A percentile compares a stretch with the other conserved stretches of the same genome.
These are phyloP conservation scores for Tuta absoluta DNA, from an alignment of 2,888 invertebrate genomes.

Conservation along the genomic window DNA sequence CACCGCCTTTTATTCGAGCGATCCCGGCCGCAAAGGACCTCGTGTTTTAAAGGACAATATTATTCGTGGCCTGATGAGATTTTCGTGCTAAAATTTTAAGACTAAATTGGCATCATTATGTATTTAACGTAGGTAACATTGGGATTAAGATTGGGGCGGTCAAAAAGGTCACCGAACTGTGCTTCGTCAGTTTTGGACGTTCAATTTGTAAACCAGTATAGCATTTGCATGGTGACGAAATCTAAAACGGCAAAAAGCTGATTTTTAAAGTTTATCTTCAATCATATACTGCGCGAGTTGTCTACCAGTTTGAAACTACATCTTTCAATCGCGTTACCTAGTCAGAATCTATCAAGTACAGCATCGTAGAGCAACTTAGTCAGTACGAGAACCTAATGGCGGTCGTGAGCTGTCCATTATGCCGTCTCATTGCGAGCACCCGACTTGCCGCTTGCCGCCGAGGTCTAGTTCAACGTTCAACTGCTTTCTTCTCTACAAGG, in stretches of 20 bases:
- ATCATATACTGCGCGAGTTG: too few relatives aligned
- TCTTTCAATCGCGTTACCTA: neutral
- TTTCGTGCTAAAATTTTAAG: constrained; percentile 79
- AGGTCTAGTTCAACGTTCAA: neutral
- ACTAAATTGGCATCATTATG: constrained; percentile 75
- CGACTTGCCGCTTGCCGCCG: constrained; percentile 43
- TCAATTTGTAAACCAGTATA: neutral
- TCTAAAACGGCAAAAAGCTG: too few relatives aligned
- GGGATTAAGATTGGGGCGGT: constrained; percentile 70
- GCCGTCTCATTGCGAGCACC: constrained; percentile 59
- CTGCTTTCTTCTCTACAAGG: neutral
- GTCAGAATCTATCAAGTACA: constrained; percentile 7
- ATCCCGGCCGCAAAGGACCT: constrained; percentile 72
- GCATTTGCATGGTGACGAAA: too few relatives aligned
- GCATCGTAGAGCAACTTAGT: constrained; percentile 36
- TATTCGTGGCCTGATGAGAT: constrained; percentile 75
- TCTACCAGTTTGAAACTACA: neutral
- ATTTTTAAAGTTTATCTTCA: too few relatives aligned
- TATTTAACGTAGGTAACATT: constrained; percentile 70
- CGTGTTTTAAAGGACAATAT: constrained; percentile 77
- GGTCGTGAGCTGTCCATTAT: constrained; percentile 66
- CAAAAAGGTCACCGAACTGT: constrained; percentile 55
- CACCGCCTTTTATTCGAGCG: constrained; percentile 76
- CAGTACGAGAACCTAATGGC: constrained; percentile 47
- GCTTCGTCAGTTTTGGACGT: neutral